Evolutionary conservation across 2,888 invertebrate species (phyloP), one percentile per base, ranked within the genome.

Genomic region (Lomographa bimaculata): DNA sequence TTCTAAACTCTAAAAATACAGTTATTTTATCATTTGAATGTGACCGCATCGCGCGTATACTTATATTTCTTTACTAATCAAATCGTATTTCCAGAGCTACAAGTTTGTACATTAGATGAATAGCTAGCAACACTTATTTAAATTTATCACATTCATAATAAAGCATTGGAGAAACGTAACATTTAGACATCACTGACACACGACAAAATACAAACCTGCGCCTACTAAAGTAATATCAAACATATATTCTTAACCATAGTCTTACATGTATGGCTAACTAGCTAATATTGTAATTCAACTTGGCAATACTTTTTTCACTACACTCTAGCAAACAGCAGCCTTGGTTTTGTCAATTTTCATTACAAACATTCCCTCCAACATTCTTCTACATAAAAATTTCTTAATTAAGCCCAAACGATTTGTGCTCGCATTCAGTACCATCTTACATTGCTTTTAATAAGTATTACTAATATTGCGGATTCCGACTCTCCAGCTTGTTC

Each of bases 291-390:
- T 54, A 28, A 42, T 54, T 51, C 54, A 62, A 57, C 57, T 66
- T 62, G 60, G 64, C 66, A 56, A 56, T 50, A 50, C 48, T 57
- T 56, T 52, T 66, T 54, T 46, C 49, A 66, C 54, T 55, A 51
- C 60, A 67, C 51, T 59, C 61, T 71, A 73, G 62, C 69, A 67
- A 70, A 64, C 61, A 63, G 66, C 77, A 77, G 78, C 79, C 79
- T 79, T 74, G 64, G 62, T 71, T 71, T 64, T 65, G 54, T 62
- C 60, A 64, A 66, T 58, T 60, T 60, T 61, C 47, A 58, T 54
- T 51, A 35, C 51, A 49, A 57, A 56, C 45, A 52, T 52, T 16
- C 26, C 4, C 28, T 52, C 64, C 65, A 64, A 71, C 63, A 75
- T 59, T 45, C 55, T 64, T 49, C 50, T 63, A 64, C 46, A 24